phyloP scores from a whole-genome alignment of 2,888 invertebrate genomes.

The Thereva unica region DNA sequence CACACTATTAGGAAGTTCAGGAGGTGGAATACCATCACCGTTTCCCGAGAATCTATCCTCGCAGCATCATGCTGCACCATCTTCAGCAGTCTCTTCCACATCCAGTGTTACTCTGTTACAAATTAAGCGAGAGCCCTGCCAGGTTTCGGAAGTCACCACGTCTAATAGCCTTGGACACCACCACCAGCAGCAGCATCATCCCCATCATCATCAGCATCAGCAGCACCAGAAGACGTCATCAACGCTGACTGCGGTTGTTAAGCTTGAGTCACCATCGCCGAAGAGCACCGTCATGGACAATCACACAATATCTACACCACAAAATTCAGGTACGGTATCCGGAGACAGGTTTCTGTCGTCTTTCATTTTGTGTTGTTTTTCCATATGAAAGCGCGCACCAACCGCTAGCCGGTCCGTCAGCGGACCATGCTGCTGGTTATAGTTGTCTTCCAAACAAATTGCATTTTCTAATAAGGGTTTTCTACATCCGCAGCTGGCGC shows the following conservation, averaged over 20 bases:
- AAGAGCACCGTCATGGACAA: constrained; percentile 55
- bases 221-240: constrained; percentile 46
- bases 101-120: constrained; percentile 53
- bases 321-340: constrained; percentile 41
- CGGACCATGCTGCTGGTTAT: too few relatives aligned
- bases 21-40: constrained; percentile 26
- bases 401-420: too few relatives aligned
- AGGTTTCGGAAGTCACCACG: constrained; percentile 57
- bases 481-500: constrained; percentile 57
- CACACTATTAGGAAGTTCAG: constrained; percentile 4
- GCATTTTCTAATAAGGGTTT: background rate
- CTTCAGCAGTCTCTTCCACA: constrained; percentile 45
- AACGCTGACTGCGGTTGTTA: constrained; percentile 54
- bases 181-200: constrained; percentile 44
- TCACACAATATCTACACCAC: constrained; percentile 36
- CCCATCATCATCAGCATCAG: constrained; percentile 42
- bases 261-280: constrained; percentile 57
- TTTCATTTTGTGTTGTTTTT: background rate
- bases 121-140: constrained; percentile 58
- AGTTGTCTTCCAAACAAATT: too few relatives aligned
- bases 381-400: background rate
- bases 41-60: constrained; percentile 28
- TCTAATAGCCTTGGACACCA: constrained; percentile 54
- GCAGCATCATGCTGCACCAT: constrained; percentile 29
- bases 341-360: background rate